Conservation (phyloP, 2,888 invertebrate species). For the Hecatera dysodea region DNA sequence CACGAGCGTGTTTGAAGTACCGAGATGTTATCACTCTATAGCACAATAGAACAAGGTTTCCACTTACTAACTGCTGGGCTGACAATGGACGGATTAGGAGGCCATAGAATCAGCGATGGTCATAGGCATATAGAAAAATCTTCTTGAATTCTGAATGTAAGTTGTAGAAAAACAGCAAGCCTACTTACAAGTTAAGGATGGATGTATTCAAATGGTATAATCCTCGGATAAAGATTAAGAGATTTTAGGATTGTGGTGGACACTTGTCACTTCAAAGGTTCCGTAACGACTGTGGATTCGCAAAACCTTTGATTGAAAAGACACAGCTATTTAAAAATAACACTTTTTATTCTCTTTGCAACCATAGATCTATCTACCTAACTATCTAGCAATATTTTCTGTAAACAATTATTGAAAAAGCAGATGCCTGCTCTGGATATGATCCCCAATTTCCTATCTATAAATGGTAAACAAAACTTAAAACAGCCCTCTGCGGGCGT, state of each 20-base stretch:
- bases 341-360: too few species aligned
- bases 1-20: constrained; percentile 48
- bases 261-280: not conserved
- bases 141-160: not conserved
- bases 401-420: too few species aligned
- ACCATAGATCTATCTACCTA: too few species aligned
- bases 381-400: too few species aligned
- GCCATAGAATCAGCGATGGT: constrained; percentile 41
- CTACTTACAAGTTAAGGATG: not conserved
- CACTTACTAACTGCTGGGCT: constrained; percentile 39
- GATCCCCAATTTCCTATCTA: too few species aligned
- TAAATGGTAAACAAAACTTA: too few species aligned
- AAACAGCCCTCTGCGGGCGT: too few species aligned
- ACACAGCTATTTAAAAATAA: too few species aligned
- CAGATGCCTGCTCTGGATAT: too few species aligned
- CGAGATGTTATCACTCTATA: constrained; percentile 56
- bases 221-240: constrained; percentile 13
- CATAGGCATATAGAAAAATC: constrained; percentile 5
- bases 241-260: not conserved
- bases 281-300: not conserved
- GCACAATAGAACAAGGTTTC: constrained; percentile 48
- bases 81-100: constrained; percentile 56
- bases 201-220: constrained; percentile 10
- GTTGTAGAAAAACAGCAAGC: not conserved
- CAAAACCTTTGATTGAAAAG: not conserved